Base-by-base conservation (phyloP, 2,888 invertebrate species). In the Aquatica leii region DNA sequence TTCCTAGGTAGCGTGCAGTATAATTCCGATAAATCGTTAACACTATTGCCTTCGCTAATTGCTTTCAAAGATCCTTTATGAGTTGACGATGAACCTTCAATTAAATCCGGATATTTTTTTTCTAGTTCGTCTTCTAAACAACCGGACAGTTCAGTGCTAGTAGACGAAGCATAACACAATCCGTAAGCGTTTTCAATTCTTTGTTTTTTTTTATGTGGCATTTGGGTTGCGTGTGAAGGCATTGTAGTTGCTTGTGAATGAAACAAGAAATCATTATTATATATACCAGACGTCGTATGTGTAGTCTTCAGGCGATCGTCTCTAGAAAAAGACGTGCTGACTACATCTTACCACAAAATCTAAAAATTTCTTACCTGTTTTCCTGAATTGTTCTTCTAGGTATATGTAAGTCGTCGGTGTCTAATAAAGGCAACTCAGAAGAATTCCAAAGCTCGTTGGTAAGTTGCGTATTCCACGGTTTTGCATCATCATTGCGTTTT, bases 1-100 rank as follows among this genome's bases (percentile, higher is more conserved):
- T 81, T 82, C 58, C 81, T 71, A 0, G 91, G 90, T 70, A 91
- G 83, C n/a, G 91, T 91, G 76, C 89, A 90, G 75, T 90, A 87
- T 0, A 84, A 76, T 67, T 81, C 79, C 53, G 78, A 78, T 60
- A 81, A 43, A 37, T 82, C 79, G 57, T 74, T 72, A 15, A 77
- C 75, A 70, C 81, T 81, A 18, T 81, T 81, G 48, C 78, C 78
- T 66, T 80, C 81, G 67, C 81, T 80, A 65, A 74, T 77, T n/a
- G 79, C 75, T 56, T 70, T 77, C 53, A 66, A 62, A 14, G 71
- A 69, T 62, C 71, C 63, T 63, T 66, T 73, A 15, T 58, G 65
- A 48, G 70, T 72, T 17, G 78, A 75, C 12, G 72, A 70, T 12
- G 78, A 77, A 51, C 77, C 76, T 59, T 80, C 81, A 50, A 81